phyloP scores from a whole-genome alignment of 2,888 invertebrate genomes.

The Drosophila seclusa region DNA sequence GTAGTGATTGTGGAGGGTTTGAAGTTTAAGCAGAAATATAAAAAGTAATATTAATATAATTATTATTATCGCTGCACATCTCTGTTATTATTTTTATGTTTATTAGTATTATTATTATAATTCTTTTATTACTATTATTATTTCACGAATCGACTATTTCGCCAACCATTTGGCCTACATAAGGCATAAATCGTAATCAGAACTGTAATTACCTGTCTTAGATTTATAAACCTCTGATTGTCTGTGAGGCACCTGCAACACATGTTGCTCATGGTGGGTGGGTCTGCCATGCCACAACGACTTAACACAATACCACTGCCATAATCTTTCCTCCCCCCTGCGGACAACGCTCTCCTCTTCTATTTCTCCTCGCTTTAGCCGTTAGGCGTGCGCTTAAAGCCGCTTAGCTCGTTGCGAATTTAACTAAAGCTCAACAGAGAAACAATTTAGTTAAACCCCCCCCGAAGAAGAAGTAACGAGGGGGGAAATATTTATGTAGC shows the following conservation, averaged over 20 bases:
- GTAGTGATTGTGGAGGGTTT: neutral
- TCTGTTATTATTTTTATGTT: neutral
- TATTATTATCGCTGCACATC: neutral
- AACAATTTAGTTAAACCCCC: conserved; percentile 57
- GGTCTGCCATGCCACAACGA: conserved; percentile 29
- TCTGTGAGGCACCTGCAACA: conserved; percentile 19
- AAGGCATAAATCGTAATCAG: conserved; percentile 11
- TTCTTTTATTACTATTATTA: neutral
- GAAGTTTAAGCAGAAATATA: neutral
- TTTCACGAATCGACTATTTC: neutral
- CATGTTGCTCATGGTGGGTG: conserved; percentile 17
- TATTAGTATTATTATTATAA: neutral
- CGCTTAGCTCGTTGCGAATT: conserved; percentile 72
- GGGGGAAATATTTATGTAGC: neutral
- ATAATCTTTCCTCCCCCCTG: neutral
- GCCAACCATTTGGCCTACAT: neutral
- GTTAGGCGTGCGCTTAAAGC: conserved; percentile 58
- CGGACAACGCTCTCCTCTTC: neutral
- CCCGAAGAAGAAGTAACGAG: neutral
- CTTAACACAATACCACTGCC: conserved; percentile 34
- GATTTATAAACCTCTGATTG: conserved; percentile 8
- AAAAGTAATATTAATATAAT: neutral
- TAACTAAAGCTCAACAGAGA: conserved; percentile 58
- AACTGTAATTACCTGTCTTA: conserved; percentile 41
- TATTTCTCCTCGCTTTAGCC: conserved; percentile 7